Evolutionary conservation across 1,140 invertebrate species (phyloP).

Genomic region (Uloborus diversus): DNA sequence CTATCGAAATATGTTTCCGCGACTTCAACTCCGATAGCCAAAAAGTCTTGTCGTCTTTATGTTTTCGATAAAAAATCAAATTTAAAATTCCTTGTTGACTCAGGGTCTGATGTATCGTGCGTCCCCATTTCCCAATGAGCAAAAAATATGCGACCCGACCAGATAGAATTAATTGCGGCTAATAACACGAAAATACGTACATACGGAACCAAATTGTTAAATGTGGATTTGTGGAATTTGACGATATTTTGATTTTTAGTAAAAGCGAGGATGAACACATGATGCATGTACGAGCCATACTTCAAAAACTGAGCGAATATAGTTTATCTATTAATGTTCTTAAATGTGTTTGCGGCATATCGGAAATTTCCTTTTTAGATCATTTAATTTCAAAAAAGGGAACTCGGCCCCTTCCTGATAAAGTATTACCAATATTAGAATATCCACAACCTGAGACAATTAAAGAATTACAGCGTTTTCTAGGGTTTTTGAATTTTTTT

Average conservation of each 20-base stretch:
- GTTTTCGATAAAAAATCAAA: constrained; percentile 19
- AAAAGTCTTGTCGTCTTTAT: constrained; percentile 47
- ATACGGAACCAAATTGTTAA: constrained; percentile 31
- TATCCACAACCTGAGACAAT: background rate
- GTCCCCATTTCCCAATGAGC: background rate
- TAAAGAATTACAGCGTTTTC: background rate
- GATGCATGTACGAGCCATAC: background rate
- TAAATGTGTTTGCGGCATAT: background rate
- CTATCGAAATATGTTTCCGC: background rate
- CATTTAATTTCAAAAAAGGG: background rate
- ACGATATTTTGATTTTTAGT: background rate
- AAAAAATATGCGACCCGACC: background rate
- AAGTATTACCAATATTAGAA: constrained; percentile 11
- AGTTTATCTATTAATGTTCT: background rate
- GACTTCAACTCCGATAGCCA: background rate
- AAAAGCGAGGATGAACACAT: background rate
- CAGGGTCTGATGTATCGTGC: constrained; percentile 15
- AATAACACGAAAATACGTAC: constrained; percentile 25
- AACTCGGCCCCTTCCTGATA: background rate
- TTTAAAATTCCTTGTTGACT: constrained; percentile 36
- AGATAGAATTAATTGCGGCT: constrained; percentile 35
- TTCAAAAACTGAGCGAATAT: background rate
- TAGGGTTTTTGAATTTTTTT: constrained; percentile 12
- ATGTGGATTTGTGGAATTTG: constrained; percentile 46
- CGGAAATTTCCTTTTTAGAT: background rate